phyloP scores from a whole-genome alignment of 2,797 vertebrate species.

The Netta rufina region DNA sequence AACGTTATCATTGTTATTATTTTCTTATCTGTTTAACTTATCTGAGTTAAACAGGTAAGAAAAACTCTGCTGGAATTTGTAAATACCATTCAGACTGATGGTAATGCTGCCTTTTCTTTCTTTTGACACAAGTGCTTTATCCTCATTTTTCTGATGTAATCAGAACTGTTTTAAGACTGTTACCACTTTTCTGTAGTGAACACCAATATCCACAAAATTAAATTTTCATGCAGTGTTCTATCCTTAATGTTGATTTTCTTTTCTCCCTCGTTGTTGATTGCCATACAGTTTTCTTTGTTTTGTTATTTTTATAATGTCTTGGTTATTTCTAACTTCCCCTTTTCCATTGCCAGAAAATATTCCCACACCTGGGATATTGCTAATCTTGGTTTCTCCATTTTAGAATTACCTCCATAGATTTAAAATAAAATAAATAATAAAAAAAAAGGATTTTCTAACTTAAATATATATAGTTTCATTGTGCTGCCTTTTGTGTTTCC shows the following conservation, averaged over 20 bases:
- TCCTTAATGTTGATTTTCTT: neutral
- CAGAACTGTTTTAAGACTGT: neutral
- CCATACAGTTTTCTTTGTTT: neutral
- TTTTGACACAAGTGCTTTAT: constrained; percentile 8
- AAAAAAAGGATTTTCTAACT: neutral
- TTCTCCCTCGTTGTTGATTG: neutral
- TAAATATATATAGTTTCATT: neutral
- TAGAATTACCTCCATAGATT: neutral
- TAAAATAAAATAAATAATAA: neutral
- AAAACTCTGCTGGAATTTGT: neutral
- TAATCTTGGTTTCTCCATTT: neutral
- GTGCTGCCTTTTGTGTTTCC: neutral
- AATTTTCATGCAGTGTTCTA: neutral
- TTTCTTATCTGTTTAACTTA: too few relatives aligned
- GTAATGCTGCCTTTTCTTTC: neutral
- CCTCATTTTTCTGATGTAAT: neutral
- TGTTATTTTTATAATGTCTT: neutral
- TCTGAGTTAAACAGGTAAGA: neutral
- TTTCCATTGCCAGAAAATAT: neutral
- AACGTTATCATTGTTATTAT: too few relatives aligned
- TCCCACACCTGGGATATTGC: neutral
- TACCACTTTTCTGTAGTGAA: neutral
- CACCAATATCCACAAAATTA: neutral
- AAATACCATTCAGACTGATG: neutral
- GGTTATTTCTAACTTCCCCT: neutral